Base-by-base conservation (phyloP, 2,888 invertebrate species). In the Empis stercorea region DNA sequence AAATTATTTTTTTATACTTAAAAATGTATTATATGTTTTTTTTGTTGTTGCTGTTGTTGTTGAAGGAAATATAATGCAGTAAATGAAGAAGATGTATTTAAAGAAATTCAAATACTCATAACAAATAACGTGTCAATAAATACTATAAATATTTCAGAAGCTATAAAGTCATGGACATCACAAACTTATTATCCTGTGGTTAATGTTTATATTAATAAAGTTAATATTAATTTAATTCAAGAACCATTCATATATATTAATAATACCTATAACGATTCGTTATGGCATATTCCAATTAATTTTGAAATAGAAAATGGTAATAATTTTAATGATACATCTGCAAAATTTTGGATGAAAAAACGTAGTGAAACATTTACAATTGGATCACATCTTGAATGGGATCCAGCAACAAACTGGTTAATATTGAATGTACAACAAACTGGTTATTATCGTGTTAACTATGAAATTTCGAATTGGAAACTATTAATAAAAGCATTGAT, bases 391-490 rank as follows among this genome's bases (percentile, higher is more conserved):
- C 44, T 49, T 43, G 16, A 40, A 7, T 34, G 34, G 34, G 13
- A 34, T 34, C 34, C 13, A 7, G n/a, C 7, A 34, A 39, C 46
- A 11, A 52, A 52, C 43, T 55, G 54, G 54, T 20, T 55, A 16
- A 41, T 55, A 13, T 17, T 53, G 3, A 54, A 55, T 43, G 48
- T 51, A n/a, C 50, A 55, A 43, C 49, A 52, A 43, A 51, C 45
- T 10, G 47, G 51, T 13, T 47, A 48, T 60, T 81, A 78, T 64
- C 66, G 80, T 57, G 79, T 81, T 2, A 79, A 81, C 59, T 84
- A 84, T 54, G 81, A 83, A 39, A 52, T 55, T 0, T 59, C 62
- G 1, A 81, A 81, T 60, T 84, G 82, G 82, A 58, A 65, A 1
- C 68, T 73, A 1, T 69, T 87, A 2, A 76, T 75, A 16, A 68